Evolutionary conservation across 2,888 invertebrate species (phyloP).

Genomic region (Cataglyphis rosenhaueri): DNA sequence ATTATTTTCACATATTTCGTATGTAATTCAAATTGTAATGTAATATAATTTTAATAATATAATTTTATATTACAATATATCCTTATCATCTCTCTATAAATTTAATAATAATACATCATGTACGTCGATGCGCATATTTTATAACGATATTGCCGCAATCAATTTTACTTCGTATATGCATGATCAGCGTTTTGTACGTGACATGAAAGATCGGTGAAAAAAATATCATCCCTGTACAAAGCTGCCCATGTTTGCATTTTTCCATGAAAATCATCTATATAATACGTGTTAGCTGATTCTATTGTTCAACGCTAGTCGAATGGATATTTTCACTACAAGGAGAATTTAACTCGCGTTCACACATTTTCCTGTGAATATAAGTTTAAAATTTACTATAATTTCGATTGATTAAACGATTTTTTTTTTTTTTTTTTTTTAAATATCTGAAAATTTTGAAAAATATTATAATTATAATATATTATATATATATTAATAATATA

Average conservation of each 20-base stretch:
- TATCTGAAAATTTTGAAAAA: background rate
- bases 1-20: background rate
- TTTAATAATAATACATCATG: slow-evolving; percentile 8
- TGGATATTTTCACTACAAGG: slow-evolving; percentile 19
- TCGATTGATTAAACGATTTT: background rate
- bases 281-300: slow-evolving; percentile 27
- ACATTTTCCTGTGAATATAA: background rate
- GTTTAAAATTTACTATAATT: slow-evolving; percentile 3
- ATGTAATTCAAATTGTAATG: background rate
- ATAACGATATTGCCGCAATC: slow-evolving; percentile 30
- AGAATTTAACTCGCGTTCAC: slow-evolving; percentile 5
- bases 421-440: background rate
- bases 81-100: background rate
- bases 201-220: slow-evolving; percentile 35
- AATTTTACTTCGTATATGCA: slow-evolving; percentile 38
- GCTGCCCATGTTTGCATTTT: slow-evolving; percentile 37
- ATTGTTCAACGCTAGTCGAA: slow-evolving; percentile 26
- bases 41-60: background rate
- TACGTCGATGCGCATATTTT: slow-evolving; percentile 1
- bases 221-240: slow-evolving; percentile 20
- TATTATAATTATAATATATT: background rate
- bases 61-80: background rate
- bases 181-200: slow-evolving; percentile 44
- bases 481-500: too few relatives aligned
- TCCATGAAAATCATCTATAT: slow-evolving; percentile 13